A percentile compares a stretch with the other conserved stretches of the same genome.
Evolutionary conservation across 2,888 invertebrate genomes (phyloP).

Genomic region (Chironomus riparius): DNA sequence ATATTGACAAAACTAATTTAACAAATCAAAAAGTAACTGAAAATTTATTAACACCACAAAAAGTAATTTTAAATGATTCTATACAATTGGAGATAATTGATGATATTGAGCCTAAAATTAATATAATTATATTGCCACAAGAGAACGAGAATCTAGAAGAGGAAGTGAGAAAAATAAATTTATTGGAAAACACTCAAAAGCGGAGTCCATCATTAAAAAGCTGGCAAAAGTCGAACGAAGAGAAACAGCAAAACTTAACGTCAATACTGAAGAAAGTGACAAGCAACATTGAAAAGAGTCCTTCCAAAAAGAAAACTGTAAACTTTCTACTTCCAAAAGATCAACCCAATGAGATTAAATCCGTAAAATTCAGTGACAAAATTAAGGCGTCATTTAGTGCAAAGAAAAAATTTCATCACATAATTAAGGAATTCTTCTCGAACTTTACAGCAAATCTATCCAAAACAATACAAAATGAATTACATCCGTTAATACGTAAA

Average conservation of each 20-base stretch:
- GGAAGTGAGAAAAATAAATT: background rate
- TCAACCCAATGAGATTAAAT: no score
- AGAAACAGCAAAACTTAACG: slow-evolving; percentile 12
- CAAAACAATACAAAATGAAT: background rate
- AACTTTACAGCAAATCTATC: background rate
- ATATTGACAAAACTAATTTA: no score
- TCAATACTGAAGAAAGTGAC: slow-evolving; percentile 21
- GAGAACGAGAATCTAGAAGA: background rate
- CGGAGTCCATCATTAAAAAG: background rate
- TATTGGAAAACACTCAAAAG: background rate
- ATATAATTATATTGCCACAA: background rate
- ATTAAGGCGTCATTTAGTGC: background rate
- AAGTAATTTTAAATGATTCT: background rate
- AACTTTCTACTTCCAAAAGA: slow-evolving; percentile 1
- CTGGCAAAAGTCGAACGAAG: background rate
- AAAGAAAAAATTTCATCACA: background rate
- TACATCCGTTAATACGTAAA: background rate
- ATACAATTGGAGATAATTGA: background rate
- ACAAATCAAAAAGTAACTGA: background rate
- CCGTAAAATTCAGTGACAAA: background rate
- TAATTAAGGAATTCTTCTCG: background rate
- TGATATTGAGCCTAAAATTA: background rate
- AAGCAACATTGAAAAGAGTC: background rate
- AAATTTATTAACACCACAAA: background rate
- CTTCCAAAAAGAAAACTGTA: background rate